These are phyloP conservation scores for Agapornis canus DNA, from an alignment of 2,797 vertebrate genomes.

Conservation along the genomic window DNA sequence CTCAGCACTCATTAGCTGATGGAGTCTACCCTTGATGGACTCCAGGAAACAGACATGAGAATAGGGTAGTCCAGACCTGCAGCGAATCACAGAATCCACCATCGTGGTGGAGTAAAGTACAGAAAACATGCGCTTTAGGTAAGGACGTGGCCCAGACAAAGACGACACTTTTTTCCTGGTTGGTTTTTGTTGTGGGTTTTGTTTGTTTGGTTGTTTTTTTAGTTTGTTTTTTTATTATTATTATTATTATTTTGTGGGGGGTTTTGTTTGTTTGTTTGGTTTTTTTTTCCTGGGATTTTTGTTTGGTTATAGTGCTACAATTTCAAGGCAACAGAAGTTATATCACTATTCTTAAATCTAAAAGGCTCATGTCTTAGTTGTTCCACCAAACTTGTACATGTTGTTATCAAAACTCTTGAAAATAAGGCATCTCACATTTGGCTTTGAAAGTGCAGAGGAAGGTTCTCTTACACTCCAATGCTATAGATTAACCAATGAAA, in stretches of 20 bases:
- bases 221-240: no score
- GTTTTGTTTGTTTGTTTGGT: no score
- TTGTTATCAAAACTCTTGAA: not conserved
- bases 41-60: not conserved
- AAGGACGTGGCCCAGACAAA: not conserved
- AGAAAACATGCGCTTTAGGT: not conserved
- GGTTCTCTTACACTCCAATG: not conserved
- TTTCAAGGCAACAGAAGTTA: not conserved
- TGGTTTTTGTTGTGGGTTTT: no score
- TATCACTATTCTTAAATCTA: not conserved
- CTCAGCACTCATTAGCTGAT: not conserved
- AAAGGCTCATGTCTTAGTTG: not conserved
- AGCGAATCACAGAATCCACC: not conserved
- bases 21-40: rapidly evolving
- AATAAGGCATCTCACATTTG: not conserved
- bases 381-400: not conserved
- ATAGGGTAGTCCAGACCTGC: no score
- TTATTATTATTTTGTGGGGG: no score
- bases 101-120: not conserved
- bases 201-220: no score
- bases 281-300: no score
- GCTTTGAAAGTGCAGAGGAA: not conserved
- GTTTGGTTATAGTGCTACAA: not conserved
- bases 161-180: not conserved
- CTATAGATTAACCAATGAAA: not conserved